Evolutionary conservation across 1,140 invertebrate genomes (phyloP).

Genomic region (Trichoplusia ni): DNA sequence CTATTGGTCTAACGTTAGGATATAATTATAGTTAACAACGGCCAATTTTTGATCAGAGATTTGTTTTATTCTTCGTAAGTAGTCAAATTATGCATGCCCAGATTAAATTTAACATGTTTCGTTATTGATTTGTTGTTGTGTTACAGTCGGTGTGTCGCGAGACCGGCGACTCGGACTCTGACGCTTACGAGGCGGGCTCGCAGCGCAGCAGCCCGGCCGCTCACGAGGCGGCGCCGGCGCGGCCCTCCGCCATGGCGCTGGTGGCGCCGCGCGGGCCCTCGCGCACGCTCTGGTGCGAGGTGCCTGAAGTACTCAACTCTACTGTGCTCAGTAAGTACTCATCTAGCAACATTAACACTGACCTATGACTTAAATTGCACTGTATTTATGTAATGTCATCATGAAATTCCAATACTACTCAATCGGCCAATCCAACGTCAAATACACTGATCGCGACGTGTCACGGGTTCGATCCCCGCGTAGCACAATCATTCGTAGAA

Average conservation of each 20-base stretch:
- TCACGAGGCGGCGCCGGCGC: slow-evolving; percentile 38
- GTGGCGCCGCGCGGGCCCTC: slow-evolving; percentile 85
- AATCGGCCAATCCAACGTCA: too few species aligned
- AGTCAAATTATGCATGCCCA: not conserved
- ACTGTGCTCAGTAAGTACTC: slow-evolving; percentile 86
- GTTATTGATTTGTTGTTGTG: not conserved
- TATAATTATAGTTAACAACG: too few species aligned
- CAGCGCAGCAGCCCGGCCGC: slow-evolving; percentile 36
- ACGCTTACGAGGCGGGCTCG: slow-evolving; percentile 88
- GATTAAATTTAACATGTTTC: not conserved
- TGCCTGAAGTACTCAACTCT: slow-evolving; percentile 92
- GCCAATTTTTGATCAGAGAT: too few species aligned
- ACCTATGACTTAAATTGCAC: too few species aligned
- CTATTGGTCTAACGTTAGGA: too few species aligned
- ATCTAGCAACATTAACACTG: not conserved
- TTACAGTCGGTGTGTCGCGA: slow-evolving; percentile 83
- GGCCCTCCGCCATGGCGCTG: slow-evolving; percentile 86
- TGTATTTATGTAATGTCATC: too few species aligned
- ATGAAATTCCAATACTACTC: too few species aligned
- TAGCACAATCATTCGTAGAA: too few species aligned
- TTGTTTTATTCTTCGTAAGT: not conserved
- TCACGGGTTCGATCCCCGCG: too few species aligned
- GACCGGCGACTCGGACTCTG: slow-evolving; percentile 87
- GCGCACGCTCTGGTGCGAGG: slow-evolving; percentile 96
- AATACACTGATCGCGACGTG: too few species aligned